Evolutionary conservation across 2,888 invertebrate species (phyloP).

Genomic region (Morpho deidamia): DNA sequence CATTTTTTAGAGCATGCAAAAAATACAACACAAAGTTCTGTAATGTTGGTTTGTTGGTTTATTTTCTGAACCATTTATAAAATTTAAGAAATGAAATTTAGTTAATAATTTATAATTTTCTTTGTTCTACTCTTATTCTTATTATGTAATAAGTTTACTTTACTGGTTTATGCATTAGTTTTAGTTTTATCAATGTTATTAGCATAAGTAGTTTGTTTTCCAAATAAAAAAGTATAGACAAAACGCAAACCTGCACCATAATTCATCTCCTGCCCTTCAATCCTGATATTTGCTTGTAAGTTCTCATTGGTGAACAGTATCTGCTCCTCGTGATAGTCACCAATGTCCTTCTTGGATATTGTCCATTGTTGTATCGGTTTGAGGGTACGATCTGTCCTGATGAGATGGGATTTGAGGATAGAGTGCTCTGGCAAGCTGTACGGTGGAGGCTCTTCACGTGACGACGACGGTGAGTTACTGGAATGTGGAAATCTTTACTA

Average conservation of each 20-base stretch:
- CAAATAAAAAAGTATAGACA: no score
- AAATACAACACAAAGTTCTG: no score
- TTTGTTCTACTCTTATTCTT: no score
- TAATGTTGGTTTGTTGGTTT: no score
- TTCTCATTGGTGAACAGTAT: conserved; percentile 72
- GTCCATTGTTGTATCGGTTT: conserved; percentile 69
- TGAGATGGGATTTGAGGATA: conserved; percentile 67
- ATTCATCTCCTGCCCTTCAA: conserved; percentile 53
- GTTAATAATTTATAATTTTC: no score
- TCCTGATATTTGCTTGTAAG: conserved; percentile 44
- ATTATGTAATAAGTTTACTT: no score
- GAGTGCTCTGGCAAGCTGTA: conserved; percentile 64
- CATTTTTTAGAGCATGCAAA: no score
- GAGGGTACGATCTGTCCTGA: conserved; percentile 42
- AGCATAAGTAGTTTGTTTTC: no score
- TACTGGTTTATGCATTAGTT: no score
- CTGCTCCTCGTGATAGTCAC: conserved; percentile 65
- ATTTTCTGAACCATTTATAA: no score
- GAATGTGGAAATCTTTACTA: conserved; percentile 22
- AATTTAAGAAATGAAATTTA: no score
- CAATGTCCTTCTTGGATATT: conserved; percentile 67
- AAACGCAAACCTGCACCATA: conserved; percentile 61
- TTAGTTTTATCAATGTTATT: no score
- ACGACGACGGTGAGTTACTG: conserved; percentile 53
- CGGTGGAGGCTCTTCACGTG: conserved; percentile 54